Percentiles rank a stretch among this genome's conserved stretches.
phyloP scores from a whole-genome alignment of 2,113 vertebrate species.

The Marmota flaviventris region DNA sequence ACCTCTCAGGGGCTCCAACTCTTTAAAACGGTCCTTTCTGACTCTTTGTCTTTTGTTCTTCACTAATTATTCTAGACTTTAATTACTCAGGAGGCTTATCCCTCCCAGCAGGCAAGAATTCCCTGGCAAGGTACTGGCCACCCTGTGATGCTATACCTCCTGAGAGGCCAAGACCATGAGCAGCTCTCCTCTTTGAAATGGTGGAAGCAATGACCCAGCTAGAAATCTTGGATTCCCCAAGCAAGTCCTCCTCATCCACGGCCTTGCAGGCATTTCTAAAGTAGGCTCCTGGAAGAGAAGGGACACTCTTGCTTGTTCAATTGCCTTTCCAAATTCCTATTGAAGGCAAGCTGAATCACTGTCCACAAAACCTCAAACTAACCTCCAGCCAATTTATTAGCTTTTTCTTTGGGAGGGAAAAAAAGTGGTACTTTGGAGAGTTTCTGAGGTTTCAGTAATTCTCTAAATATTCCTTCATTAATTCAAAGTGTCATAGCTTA shows the following conservation, averaged over 20 bases:
- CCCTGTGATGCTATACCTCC: not conserved
- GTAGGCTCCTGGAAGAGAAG: not conserved
- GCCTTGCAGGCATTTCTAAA: not conserved
- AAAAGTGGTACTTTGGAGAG: not conserved
- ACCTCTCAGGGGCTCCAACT: no score
- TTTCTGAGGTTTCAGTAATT: not conserved
- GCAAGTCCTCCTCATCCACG: not conserved
- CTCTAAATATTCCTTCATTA: slow-evolving; percentile 14
- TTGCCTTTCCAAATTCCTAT: not conserved
- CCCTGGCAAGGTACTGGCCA: no score
- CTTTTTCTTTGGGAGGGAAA: not conserved
- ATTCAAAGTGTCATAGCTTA: slow-evolving; percentile 19
- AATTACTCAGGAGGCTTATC: no score
- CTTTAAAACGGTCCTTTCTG: no score
- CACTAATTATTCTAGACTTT: no score
- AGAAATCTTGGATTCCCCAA: slow-evolving; percentile 29
- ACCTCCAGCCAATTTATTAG: not conserved
- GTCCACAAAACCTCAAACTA: not conserved
- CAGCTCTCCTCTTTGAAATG: not conserved
- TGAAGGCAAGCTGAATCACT: slow-evolving; percentile 3
- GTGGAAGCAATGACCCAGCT: not conserved
- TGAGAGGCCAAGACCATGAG: not conserved
- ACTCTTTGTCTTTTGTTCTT: no score
- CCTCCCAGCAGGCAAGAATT: no score
- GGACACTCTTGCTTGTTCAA: not conserved